phyloP scores from a whole-genome alignment of 2,113 vertebrate genomes.

The Brevimyrus niger region DNA sequence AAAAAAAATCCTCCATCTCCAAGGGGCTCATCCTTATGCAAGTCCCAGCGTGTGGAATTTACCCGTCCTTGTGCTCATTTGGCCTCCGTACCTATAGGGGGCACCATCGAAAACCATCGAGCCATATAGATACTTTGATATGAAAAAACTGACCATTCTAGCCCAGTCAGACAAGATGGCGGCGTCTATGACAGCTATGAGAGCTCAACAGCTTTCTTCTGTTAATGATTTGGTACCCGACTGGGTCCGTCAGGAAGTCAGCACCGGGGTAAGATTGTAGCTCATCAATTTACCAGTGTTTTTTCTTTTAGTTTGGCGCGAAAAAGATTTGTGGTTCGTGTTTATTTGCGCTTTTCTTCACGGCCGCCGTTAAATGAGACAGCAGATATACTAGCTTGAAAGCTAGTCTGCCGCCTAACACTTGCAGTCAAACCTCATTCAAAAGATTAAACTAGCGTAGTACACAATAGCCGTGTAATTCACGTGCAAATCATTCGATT shows the following conservation, averaged over 20 bases:
- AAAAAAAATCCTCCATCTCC: not conserved
- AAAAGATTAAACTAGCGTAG: not conserved
- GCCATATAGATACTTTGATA: not conserved
- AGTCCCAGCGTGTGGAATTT: not conserved
- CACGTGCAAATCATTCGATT: not conserved
- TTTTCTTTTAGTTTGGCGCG: not conserved
- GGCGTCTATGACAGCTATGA: constrained; percentile 31
- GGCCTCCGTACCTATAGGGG: not conserved
- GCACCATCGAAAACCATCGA: not conserved
- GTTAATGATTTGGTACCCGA: constrained; percentile 46
- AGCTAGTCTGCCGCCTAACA: not conserved
- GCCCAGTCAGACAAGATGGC: constrained; percentile 47
- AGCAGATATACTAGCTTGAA: constrained; percentile 26
- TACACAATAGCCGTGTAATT: not conserved
- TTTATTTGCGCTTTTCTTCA: not conserved
- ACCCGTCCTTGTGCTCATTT: not conserved
- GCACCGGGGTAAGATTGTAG: constrained; percentile 60
- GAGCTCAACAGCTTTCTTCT: constrained; percentile 30
- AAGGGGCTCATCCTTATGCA: not conserved
- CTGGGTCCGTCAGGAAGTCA: constrained; percentile 60
- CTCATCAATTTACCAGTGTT: fast-evolving
- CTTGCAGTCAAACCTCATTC: not conserved
- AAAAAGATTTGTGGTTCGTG: not conserved
- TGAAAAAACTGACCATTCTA: not conserved
- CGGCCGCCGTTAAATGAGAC: constrained; percentile 26